Evolutionary conservation across 2,113 vertebrate genomes (phyloP).

Genomic region (Oncorhynchus keta): DNA sequence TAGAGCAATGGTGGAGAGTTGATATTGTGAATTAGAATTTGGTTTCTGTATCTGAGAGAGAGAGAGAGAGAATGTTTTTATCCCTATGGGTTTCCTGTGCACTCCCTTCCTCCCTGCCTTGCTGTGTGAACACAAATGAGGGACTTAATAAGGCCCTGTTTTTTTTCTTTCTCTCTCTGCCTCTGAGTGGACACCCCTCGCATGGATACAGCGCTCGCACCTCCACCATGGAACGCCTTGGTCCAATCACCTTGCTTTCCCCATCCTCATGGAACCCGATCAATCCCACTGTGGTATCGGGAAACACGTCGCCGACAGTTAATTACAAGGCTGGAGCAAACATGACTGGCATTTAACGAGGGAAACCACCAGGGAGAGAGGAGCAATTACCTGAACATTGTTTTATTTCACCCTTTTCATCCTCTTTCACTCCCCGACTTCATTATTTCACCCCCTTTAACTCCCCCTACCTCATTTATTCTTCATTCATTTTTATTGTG

Average conservation of each 20-base stretch:
- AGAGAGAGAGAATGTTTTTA: slow-evolving; percentile 6
- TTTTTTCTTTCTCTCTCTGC: slow-evolving; percentile 32
- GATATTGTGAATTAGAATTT: slow-evolving; percentile 4
- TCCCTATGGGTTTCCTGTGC: neutral
- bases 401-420: neutral
- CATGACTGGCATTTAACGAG: slow-evolving; percentile 73
- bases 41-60: neutral
- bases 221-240: slow-evolving; percentile 60
- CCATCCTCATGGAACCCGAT: slow-evolving; percentile 42
- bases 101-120: neutral
- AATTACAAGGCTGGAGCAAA: slow-evolving; percentile 67
- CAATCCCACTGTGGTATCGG: slow-evolving; percentile 54
- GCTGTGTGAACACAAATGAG: slow-evolving; percentile 6
- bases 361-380: slow-evolving; percentile 35
- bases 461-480: neutral
- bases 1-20: neutral
- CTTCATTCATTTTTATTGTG: neutral
- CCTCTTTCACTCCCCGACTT: no score
- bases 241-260: slow-evolving; percentile 72
- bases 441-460: neutral
- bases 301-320: slow-evolving; percentile 56
- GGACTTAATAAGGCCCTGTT: slow-evolving; percentile 15
- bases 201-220: slow-evolving; percentile 75
- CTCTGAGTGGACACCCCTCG: slow-evolving; percentile 59
- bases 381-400: slow-evolving; percentile 40